Base-by-base conservation (phyloP, 1,140 invertebrate species). In the Pinna nobilis region DNA sequence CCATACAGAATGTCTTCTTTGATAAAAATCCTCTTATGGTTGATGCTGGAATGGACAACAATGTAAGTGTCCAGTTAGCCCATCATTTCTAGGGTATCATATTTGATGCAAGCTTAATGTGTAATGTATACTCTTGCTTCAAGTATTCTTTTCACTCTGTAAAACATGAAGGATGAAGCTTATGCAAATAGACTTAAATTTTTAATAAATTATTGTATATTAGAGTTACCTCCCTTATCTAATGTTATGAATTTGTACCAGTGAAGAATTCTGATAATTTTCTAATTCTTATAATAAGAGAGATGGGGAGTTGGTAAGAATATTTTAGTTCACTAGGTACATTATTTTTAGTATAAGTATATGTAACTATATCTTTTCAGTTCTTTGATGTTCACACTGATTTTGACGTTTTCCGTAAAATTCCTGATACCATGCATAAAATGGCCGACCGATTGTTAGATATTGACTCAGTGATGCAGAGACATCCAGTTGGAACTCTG, bases 321-420 rank as follows among this genome's bases (percentile, higher is more conserved):
- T 47, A 47, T 47, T 18, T n/a, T n/a, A n/a, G n/a, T n/a, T n/a
- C 44, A 47, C 20, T 15, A 18, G 20, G 15, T 47, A 47, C 20
- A 47, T 47, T n/a, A n/a, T n/a, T n/a, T n/a, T n/a, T n/a, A 57
- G n/a, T 35, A n/a, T 61, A 7, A 30, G n/a, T 0, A 7, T 3
- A 47, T 70, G n/a, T 50, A n/a, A 23, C 78, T 73, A 70, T 66
- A 69, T 61, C 59, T 51, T 74, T 78, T 30, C 71, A 88, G 87
- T 79, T 86, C 44, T 88, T 87, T 82, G 84, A 86, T 64, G 61
- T 88, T 2, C 77, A 83, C 49, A 82, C 87, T 15, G 80, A 82
- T 20, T 82, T 84, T 65, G 69, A 82, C 23, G 41, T 87, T 7
- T 87, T 88, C 73, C 65, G 77, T 33, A 80, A 83, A 23, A 63